phyloP scores from a whole-genome alignment of 2,113 vertebrate species.

The Corythoichthys intestinalis region DNA sequence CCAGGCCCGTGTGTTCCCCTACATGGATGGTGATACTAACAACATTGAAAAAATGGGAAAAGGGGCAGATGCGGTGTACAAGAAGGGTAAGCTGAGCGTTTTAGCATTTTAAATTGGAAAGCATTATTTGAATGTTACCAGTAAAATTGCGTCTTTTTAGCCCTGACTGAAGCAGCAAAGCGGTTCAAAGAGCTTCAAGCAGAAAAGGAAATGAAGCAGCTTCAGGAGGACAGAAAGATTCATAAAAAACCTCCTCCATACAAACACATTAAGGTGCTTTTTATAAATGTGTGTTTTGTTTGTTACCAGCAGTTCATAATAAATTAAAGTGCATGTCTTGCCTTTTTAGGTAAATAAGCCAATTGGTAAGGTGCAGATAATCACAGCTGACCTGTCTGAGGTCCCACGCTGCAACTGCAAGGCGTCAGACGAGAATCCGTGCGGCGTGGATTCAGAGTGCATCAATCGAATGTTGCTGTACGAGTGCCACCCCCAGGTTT shows the following conservation, averaged over 20 bases:
- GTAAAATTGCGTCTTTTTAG: slow-evolving; percentile 54
- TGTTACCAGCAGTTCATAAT: not conserved
- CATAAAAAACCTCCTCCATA: slow-evolving; percentile 97
- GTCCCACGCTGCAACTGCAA: slow-evolving; percentile 97
- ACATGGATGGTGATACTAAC: slow-evolving; percentile 97
- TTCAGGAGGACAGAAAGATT: slow-evolving; percentile 94
- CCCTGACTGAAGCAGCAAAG: slow-evolving; percentile 88
- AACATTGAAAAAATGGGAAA: slow-evolving; percentile 99
- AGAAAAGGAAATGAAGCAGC: slow-evolving; percentile 91
- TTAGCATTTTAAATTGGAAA: not conserved
- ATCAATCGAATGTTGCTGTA: slow-evolving; percentile 98
- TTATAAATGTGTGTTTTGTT: not conserved
- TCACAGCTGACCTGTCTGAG: slow-evolving; percentile 93
- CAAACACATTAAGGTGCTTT: slow-evolving; percentile 87
- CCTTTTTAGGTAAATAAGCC: slow-evolving; percentile 84
- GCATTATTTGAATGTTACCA: not conserved
- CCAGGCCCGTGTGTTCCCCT: slow-evolving; percentile 95
- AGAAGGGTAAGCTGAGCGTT: slow-evolving; percentile 78
- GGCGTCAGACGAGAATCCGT: slow-evolving; percentile 88
- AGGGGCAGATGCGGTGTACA: slow-evolving; percentile 91
- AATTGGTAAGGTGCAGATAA: slow-evolving; percentile 92
- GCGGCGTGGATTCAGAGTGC: slow-evolving; percentile 93
- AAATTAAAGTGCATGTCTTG: not conserved
- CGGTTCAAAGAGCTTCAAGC: slow-evolving; percentile 90
- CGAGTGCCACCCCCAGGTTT: slow-evolving; percentile 93